Evolutionary conservation across 2,888 invertebrate species (phyloP).

Genomic region (Rhyacophila evoluta): DNA sequence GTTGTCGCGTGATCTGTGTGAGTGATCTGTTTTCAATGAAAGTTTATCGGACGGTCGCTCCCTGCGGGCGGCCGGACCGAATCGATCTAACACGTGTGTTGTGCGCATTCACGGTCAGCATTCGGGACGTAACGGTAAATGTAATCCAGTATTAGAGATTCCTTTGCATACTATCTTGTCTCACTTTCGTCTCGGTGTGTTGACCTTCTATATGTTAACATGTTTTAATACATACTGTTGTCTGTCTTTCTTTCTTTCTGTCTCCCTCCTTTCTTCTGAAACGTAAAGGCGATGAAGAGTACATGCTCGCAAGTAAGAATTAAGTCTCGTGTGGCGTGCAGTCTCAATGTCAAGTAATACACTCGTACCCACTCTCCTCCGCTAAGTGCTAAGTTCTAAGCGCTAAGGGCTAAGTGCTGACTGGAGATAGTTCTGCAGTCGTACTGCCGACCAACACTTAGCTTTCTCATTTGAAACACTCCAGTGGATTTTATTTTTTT

Average conservation of each 20-base stretch:
- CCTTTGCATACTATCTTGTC: slow-evolving; percentile 35
- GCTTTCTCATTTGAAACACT: slow-evolving; percentile 42
- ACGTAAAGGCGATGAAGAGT: slow-evolving; percentile 70
- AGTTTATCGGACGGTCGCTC: background rate
- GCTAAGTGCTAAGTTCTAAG: slow-evolving; percentile 48
- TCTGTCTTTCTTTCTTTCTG: slow-evolving; percentile 56
- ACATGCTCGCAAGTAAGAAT: slow-evolving; percentile 75
- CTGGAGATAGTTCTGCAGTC: too few relatives aligned
- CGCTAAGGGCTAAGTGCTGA: slow-evolving; percentile 58
- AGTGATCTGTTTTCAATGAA: slow-evolving; percentile 45
- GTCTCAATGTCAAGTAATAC: slow-evolving; percentile 47
- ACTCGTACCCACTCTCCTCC: slow-evolving; percentile 52
- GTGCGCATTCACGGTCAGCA: slow-evolving; percentile 39
- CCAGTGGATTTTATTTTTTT: slow-evolving; percentile 47
- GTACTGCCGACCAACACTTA: background rate
- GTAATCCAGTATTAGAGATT: slow-evolving; percentile 41
- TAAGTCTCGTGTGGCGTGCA: slow-evolving; percentile 56
- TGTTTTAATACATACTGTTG: slow-evolving; percentile 51
- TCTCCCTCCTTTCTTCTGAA: slow-evolving; percentile 54
- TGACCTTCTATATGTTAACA: slow-evolving; percentile 45
- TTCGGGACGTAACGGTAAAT: slow-evolving; percentile 35
- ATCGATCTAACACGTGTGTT: slow-evolving; percentile 19
- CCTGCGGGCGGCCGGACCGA: background rate
- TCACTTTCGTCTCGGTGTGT: slow-evolving; percentile 32
- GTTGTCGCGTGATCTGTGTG: slow-evolving; percentile 52